A percentile compares a stretch with the other conserved stretches of the same genome.
phyloP scores from a whole-genome alignment of 2,113 vertebrate genomes.

The Sorex fumeus region DNA sequence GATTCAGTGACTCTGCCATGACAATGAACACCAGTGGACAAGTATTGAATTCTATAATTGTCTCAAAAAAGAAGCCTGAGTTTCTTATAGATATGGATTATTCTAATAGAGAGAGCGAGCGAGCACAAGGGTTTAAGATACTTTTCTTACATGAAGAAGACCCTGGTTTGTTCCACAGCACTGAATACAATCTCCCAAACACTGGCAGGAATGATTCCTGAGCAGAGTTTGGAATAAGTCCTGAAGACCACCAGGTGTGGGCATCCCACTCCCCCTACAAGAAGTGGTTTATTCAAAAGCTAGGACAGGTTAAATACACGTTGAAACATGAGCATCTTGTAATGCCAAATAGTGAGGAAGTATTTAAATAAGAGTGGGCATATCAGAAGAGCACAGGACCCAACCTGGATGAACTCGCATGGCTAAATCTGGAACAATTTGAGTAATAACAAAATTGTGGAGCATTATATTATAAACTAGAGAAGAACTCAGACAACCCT shows the following conservation, averaged over 20 bases:
- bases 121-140: too few relatives aligned
- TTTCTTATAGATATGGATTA: background rate
- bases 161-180: too few relatives aligned
- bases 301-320: background rate
- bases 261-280: too few relatives aligned
- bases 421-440: slow-evolving; percentile 42
- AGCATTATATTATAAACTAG: slow-evolving; percentile 61
- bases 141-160: too few relatives aligned
- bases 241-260: too few relatives aligned
- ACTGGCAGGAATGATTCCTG: too few relatives aligned
- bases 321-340: slow-evolving; percentile 1
- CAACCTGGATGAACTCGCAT: slow-evolving; percentile 36
- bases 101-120: too few relatives aligned
- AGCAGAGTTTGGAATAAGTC: too few relatives aligned
- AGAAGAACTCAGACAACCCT: slow-evolving; percentile 34
- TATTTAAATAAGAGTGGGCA: background rate
- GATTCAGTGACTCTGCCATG: slow-evolving; percentile 16
- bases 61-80: slow-evolving; percentile 30
- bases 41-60: slow-evolving; percentile 17
- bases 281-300: background rate
- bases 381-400: background rate
- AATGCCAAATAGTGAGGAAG: slow-evolving; percentile 22
- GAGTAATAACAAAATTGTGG: slow-evolving; percentile 39
- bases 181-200: too few relatives aligned
- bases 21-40: background rate